Evolutionary conservation across 1,140 invertebrate species (phyloP).

Genomic region (Nomia melanderi): DNA sequence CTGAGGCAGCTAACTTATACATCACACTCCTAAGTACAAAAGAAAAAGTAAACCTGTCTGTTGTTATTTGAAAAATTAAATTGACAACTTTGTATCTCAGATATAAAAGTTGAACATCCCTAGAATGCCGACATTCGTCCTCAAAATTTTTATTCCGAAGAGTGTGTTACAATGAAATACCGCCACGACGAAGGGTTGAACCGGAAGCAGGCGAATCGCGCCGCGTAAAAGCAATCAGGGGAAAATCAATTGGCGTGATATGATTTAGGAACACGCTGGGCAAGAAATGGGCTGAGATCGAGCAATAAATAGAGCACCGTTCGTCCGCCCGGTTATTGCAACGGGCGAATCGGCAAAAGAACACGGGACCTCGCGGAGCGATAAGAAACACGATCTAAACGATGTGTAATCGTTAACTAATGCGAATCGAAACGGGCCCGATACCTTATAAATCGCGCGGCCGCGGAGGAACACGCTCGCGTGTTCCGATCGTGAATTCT

Average conservation of each 20-base stretch:
- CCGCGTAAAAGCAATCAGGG: not conserved
- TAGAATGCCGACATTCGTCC: too few species aligned
- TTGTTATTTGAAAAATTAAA: too few species aligned
- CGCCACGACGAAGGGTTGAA: not conserved
- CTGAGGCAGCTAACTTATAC: too few species aligned
- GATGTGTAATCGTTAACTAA: slow-evolving; percentile 53
- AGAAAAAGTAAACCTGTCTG: too few species aligned
- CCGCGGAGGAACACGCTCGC: slow-evolving; percentile 31
- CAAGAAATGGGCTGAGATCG: not conserved
- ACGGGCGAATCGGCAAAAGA: slow-evolving; percentile 3
- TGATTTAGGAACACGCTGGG: not conserved
- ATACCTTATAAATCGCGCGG: slow-evolving; percentile 45
- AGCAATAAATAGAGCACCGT: not conserved
- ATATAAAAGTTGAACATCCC: too few species aligned
- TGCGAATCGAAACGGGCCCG: slow-evolving; percentile 42
- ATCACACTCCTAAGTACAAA: too few species aligned
- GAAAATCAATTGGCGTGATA: not conserved
- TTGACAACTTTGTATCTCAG: too few species aligned
- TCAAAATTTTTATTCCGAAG: too few species aligned
- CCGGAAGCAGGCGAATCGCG: not conserved
- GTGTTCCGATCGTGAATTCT: slow-evolving; percentile 35
- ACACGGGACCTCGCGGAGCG: slow-evolving; percentile 20
- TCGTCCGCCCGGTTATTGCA: not conserved
- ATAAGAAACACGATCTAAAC: slow-evolving; percentile 52
- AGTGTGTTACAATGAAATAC: too few species aligned